Base-by-base conservation (phyloP, 2,797 vertebrate species). In the Lutra lutra region DNA sequence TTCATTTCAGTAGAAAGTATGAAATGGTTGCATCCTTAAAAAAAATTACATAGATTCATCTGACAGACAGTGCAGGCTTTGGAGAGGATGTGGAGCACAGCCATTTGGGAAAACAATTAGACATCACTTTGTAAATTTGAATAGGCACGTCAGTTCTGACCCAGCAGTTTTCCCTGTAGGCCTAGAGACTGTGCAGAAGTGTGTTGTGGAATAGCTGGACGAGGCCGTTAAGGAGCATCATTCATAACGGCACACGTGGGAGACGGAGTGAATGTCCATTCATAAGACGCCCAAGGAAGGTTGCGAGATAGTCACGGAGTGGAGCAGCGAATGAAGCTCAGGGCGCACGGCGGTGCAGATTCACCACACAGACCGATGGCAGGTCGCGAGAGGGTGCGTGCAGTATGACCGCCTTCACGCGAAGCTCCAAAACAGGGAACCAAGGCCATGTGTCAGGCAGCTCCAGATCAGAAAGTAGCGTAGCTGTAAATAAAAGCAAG, bases 391-490 rank as follows among this genome's bases (percentile, higher is more conserved):
- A 86, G 66, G 29, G 6, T 1, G 18, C 7, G 1, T 12, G 46
- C 13, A 2, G 78, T 20, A 0, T 10, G 80, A 60, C 4, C 66
- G 8, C 12, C 9, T 32, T 85, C 27, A 3, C 15, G 2, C 2
- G 11, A 86, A 60, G 70, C 72, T n/a, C n/a, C 21, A 5, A 93
- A 27, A 12, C 43, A 32, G 32, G 70, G 20, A 89, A 23, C 9
- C 0, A 0, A 48, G 68, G 54, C 40, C 11, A 0, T 73, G 1
- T 13, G 1, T 46, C 29, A 0, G 66, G 40, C 5, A 4, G 79
- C 51, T 6, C 7, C 17, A 68, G 60, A 25, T 54, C 72, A n/a
- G 35, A 32, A 80, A 88, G 23, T 60, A 60, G 38, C 25, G 32
- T 27, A 94, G n/a, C 48, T 38, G 1, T 79, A 43, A 87, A 62